Conservation (phyloP, 2,113 vertebrate genomes). For the Phrynocephalus versicolor region DNA sequence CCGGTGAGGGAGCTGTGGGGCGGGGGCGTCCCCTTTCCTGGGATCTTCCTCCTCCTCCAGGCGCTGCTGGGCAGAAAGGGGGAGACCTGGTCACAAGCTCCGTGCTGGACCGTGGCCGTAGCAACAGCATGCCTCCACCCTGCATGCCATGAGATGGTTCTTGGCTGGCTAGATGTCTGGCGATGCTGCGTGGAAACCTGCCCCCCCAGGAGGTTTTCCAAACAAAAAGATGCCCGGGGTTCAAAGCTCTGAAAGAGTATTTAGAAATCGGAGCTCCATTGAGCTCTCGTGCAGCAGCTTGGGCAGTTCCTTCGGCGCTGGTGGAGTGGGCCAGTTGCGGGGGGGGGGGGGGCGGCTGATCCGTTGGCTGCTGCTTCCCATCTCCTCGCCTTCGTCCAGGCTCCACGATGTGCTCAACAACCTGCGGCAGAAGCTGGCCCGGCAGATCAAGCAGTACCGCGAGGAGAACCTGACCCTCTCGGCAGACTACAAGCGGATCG, state of each 20-base stretch:
- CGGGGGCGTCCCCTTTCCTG: too few relatives aligned
- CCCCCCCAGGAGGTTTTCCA: too few relatives aligned
- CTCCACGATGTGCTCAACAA: constrained; percentile 70
- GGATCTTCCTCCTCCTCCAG: too few relatives aligned
- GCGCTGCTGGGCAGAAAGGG: too few relatives aligned
- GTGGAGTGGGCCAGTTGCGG: too few relatives aligned
- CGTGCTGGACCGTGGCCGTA: too few relatives aligned
- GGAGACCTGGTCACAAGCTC: too few relatives aligned
- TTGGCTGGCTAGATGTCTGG: too few relatives aligned
- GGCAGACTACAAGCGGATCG: constrained; percentile 65
- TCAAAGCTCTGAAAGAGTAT: neutral
- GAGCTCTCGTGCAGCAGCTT: too few relatives aligned
- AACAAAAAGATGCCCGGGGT: too few relatives aligned
- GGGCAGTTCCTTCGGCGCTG: neutral
- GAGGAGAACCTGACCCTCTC: constrained; percentile 72
- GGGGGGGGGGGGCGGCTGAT: accelerated
- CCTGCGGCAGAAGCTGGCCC: constrained; percentile 58
- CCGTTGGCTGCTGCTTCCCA: neutral
- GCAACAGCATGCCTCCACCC: too few relatives aligned
- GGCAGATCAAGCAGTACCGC: constrained; percentile 69
- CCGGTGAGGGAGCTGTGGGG: constrained; percentile 77
- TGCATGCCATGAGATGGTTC: neutral
- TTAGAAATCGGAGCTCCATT: neutral
- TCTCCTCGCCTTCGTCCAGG: constrained; percentile 58
- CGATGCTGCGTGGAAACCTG: too few relatives aligned